These are phyloP conservation scores for Leptinotarsa defecta DNA, from an alignment of 1,140 invertebrate species.

Conservation along the genomic window DNA sequence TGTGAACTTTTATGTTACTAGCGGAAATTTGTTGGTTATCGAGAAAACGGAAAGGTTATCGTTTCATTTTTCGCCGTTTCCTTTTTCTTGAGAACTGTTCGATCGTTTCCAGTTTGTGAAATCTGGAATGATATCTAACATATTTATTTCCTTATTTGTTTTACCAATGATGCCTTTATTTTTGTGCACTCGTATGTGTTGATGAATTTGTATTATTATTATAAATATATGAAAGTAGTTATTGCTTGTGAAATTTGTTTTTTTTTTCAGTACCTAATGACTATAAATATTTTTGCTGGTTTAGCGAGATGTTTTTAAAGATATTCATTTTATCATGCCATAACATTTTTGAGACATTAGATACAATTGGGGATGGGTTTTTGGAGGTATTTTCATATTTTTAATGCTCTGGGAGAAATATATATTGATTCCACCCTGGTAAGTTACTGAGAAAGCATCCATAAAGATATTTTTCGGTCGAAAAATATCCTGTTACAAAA, in stretches of 20 bases:
- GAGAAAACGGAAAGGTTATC: background rate
- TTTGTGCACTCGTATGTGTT: constrained; percentile 10
- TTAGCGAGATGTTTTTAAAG: too few species aligned
- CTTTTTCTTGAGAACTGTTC: background rate
- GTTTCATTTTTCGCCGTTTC: background rate
- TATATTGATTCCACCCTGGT: too few species aligned
- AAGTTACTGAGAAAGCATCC: too few species aligned
- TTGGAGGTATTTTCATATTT: too few species aligned
- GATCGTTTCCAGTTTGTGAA: background rate
- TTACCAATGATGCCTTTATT: constrained; percentile 16
- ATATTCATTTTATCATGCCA: too few species aligned
- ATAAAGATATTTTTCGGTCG: too few species aligned
- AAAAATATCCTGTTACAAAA: too few species aligned
- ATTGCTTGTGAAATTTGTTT: constrained; percentile 11
- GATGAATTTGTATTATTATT: constrained; percentile 20
- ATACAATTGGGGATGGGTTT: too few species aligned
- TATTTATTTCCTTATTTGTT: background rate
- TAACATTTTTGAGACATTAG: too few species aligned
- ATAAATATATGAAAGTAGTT: constrained; percentile 20
- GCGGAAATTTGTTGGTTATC: background rate
- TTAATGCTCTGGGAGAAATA: too few species aligned
- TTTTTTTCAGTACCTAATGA: background rate
- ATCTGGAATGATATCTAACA: background rate
- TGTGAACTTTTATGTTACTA: background rate
- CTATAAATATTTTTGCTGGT: too few species aligned